Conservation (phyloP, 2,888 invertebrate species). For the Lysandra bellargus region DNA sequence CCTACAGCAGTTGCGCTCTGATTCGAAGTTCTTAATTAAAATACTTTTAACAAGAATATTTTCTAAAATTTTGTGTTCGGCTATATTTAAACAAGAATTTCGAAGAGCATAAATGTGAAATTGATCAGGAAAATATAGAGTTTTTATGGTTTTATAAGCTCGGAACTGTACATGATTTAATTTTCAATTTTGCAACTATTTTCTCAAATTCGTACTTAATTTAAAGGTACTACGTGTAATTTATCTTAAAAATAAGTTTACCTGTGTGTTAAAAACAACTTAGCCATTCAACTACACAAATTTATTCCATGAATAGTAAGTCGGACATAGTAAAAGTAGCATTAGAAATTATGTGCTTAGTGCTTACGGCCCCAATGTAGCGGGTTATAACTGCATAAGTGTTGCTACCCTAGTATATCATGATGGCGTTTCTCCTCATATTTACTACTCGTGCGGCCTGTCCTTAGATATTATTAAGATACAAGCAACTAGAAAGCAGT, state of each 20-base stretch:
- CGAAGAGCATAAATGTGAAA: not conserved
- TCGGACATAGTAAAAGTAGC: constrained; percentile 18
- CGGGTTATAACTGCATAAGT: not conserved
- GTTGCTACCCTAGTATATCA: not conserved
- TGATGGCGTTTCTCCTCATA: not conserved
- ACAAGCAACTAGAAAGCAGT: no score
- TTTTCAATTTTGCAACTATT: not conserved
- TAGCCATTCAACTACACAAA: not conserved
- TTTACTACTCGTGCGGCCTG: not conserved
- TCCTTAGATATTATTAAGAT: no score
- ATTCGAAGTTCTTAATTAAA: constrained; percentile 23
- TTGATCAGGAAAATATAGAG: not conserved
- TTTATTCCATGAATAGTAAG: not conserved
- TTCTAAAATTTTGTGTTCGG: not conserved
- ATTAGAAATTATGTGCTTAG: constrained; percentile 4
- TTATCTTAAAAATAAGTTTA: not conserved
- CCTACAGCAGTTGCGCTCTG: constrained; percentile 24
- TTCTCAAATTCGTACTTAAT: no score
- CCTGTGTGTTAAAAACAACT: not conserved
- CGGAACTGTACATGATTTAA: not conserved
- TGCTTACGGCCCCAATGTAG: constrained; percentile 1
- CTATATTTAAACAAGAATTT: not conserved
- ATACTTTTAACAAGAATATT: constrained; percentile 9
- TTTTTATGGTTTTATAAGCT: no score
- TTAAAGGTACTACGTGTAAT: no score